Conservation (phyloP, 2,888 invertebrate species). For the Periphyllus acericola region DNA sequence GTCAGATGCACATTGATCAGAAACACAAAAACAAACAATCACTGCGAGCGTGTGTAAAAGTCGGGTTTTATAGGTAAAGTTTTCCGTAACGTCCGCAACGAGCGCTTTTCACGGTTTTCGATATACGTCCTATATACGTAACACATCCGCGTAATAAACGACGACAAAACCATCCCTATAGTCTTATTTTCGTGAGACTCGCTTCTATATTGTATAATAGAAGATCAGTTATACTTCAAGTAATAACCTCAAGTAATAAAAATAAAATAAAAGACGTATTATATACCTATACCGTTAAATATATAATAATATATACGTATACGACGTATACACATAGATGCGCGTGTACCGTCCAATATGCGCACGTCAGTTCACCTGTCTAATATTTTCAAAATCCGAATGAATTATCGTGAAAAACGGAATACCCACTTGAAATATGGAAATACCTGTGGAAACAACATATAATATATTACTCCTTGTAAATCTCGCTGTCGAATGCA, state of each 20-base stretch:
- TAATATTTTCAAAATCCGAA: slow-evolving; percentile 33
- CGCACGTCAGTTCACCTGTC: slow-evolving; percentile 54
- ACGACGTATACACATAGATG: not conserved
- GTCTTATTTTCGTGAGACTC: not conserved
- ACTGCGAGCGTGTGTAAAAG: slow-evolving; percentile 39
- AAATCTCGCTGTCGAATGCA: slow-evolving; percentile 20
- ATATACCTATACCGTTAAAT: not conserved
- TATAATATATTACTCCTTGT: slow-evolving; percentile 33
- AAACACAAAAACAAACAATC: slow-evolving; percentile 56
- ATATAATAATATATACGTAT: not conserved
- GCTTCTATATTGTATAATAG: not conserved
- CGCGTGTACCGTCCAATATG: slow-evolving; percentile 7
- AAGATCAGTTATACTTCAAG: slow-evolving; percentile 10
- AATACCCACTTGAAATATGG: slow-evolving; percentile 27
- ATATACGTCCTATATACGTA: not conserved
- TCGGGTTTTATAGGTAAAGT: slow-evolving; percentile 58
- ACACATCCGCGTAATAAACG: not conserved
- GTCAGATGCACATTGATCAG: slow-evolving; percentile 48
- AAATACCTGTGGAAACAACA: slow-evolving; percentile 16
- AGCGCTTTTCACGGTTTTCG: slow-evolving; percentile 53
- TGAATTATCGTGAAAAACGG: slow-evolving; percentile 49
- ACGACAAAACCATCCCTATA: not conserved
- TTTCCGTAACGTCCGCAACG: slow-evolving; percentile 46
- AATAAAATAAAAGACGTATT: not conserved
- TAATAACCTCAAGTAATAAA: not conserved